Percentiles rank a stretch among this genome's conserved stretches.
Conservation (phyloP, 1,140 invertebrate genomes). For the Diprion similis region DNA sequence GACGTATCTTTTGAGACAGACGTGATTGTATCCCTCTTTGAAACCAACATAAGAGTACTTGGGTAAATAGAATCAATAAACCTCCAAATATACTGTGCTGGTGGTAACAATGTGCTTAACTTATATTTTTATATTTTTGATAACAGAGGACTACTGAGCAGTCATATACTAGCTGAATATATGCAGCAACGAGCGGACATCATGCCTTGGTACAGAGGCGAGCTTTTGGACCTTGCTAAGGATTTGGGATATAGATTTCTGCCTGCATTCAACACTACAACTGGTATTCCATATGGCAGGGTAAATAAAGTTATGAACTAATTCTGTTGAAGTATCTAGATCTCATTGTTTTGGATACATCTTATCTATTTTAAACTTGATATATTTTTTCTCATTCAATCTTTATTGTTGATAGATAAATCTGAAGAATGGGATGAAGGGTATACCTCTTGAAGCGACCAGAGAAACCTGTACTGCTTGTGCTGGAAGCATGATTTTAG, state of each 20-base stretch:
- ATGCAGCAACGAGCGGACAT: constrained; percentile 77
- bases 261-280: constrained; percentile 97
- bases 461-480: constrained; percentile 96
- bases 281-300: constrained; percentile 95
- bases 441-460: constrained; percentile 74
- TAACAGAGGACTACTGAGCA: constrained; percentile 85
- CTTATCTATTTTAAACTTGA: constrained; percentile 14
- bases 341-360: constrained; percentile 1
- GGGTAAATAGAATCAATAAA: constrained; percentile 71
- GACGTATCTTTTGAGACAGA: constrained; percentile 93
- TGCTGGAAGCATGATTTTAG: constrained; percentile 97
- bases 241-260: constrained; percentile 91
- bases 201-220: constrained; percentile 91
- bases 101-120: neutral
- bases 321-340: constrained; percentile 20
- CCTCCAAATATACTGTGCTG: constrained; percentile 13
- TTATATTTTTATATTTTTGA: constrained; percentile 24
- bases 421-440: constrained; percentile 86
- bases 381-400: constrained; percentile 8
- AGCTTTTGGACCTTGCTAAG: constrained; percentile 89
- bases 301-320: constrained; percentile 63
- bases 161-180: constrained; percentile 88
- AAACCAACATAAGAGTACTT: constrained; percentile 96
- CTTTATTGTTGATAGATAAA: constrained; percentile 74
- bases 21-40: constrained; percentile 96